A percentile compares a stretch with the other conserved stretches of the same genome.
Conservation (phyloP, 2,113 vertebrate genomes). For the Arenaria interpres region DNA sequence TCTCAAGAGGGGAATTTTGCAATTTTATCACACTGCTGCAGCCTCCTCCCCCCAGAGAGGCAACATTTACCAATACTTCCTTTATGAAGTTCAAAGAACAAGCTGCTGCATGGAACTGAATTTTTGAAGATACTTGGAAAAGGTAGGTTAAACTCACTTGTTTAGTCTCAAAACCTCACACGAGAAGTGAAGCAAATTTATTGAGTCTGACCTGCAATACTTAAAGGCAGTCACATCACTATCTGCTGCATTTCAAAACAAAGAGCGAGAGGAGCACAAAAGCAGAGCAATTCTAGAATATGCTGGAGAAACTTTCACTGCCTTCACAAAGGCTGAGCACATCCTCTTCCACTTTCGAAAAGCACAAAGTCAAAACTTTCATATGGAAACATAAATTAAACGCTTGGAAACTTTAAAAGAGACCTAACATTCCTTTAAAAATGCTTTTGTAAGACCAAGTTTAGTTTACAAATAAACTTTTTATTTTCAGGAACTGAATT, state of each 20-base stretch:
- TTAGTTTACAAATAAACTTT: neutral
- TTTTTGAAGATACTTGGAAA: neutral
- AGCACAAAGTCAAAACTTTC: neutral
- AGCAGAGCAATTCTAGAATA: neutral
- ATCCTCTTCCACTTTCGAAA: conserved; percentile 22
- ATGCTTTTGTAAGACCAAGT: neutral
- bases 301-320: neutral
- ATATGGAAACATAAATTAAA: neutral
- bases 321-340: neutral
- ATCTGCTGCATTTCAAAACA: neutral
- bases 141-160: neutral
- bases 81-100: conserved; percentile 36
- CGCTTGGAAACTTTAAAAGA: neutral
- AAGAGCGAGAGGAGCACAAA: neutral
- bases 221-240: neutral
- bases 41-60: neutral
- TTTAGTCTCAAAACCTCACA: neutral
- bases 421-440: neutral
- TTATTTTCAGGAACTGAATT: neutral
- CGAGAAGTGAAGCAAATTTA: neutral
- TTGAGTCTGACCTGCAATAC: neutral
- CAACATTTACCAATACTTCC: conserved; percentile 52
- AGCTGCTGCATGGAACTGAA: neutral
- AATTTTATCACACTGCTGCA: conserved; percentile 21
- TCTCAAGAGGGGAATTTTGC: neutral